Evolutionary conservation across 1,140 invertebrate species (phyloP).

Genomic region (Drosophila eugracilis): DNA sequence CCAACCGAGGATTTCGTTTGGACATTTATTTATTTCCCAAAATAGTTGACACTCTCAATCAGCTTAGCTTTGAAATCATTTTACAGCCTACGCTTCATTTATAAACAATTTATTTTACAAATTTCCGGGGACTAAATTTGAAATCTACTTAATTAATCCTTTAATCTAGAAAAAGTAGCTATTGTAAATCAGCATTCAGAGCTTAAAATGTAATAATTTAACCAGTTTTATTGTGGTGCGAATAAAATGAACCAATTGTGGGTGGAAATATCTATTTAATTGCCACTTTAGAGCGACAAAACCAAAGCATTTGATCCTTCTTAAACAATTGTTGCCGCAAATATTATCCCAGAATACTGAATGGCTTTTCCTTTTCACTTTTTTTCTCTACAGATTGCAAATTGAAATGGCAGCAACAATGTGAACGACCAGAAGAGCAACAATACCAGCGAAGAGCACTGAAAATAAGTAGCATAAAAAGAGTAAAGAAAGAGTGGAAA

Average conservation of each 20-base stretch:
- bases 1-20: slow-evolving; percentile 5
- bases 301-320: not conserved
- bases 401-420: slow-evolving; percentile 63
- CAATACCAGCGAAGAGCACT: slow-evolving; percentile 14
- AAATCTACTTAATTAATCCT: not conserved
- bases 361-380: slow-evolving; percentile 21
- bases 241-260: slow-evolving; percentile 3
- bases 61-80: no score
- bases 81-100: no score
- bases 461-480: slow-evolving; percentile 28
- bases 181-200: not conserved
- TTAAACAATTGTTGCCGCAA: slow-evolving; percentile 29
- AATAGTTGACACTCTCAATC: not conserved
- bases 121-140: not conserved
- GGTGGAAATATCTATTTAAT: slow-evolving; percentile 16
- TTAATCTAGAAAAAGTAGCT: not conserved
- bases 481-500: no score
- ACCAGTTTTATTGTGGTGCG: not conserved
- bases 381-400: slow-evolving; percentile 64
- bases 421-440: slow-evolving; percentile 35
- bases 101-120: not conserved
- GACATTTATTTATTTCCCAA: not conserved
- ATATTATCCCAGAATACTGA: slow-evolving; percentile 27
- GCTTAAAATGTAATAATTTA: not conserved
- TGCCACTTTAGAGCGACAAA: slow-evolving; percentile 21